Percentiles rank a stretch among this genome's conserved stretches.
phyloP scores from a whole-genome alignment of 2,113 vertebrate genomes.

The Cynopterus brachyotis region DNA sequence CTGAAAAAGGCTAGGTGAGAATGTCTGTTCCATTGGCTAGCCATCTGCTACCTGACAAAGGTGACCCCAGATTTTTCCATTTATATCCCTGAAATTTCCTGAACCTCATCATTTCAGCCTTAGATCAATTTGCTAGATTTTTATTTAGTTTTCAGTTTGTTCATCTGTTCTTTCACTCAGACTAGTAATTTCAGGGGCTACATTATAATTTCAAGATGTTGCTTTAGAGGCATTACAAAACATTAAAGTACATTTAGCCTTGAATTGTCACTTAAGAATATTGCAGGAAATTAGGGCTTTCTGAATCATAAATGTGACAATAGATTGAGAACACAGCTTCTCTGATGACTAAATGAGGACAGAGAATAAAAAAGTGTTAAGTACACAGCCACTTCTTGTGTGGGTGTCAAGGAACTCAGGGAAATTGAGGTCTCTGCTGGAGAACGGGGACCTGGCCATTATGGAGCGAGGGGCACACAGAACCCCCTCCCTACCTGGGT shows the following conservation, averaged over 20 bases:
- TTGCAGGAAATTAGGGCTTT: conserved; percentile 78
- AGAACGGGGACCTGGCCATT: not conserved
- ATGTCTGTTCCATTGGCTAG: not conserved
- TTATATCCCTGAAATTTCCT: not conserved
- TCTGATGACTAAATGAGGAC: conserved; percentile 77
- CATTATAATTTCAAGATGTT: conserved; percentile 83
- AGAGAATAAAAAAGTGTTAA: conserved; percentile 66
- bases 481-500: not conserved
- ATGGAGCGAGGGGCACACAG: rapidly evolving
- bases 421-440: not conserved
- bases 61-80: not conserved
- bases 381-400: not conserved
- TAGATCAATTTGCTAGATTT: conserved; percentile 81
- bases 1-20: not conserved
- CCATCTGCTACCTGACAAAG: not conserved
- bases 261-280: conserved; percentile 84
- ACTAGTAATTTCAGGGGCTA: conserved; percentile 78
- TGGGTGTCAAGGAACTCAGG: not conserved
- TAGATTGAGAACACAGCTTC: conserved; percentile 74
- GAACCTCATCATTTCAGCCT: conserved; percentile 68
- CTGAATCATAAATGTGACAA: conserved; percentile 80
- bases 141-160: conserved; percentile 79
- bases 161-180: conserved; percentile 79
- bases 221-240: conserved; percentile 83
- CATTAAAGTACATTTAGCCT: conserved; percentile 80